A percentile compares a stretch with the other conserved stretches of the same genome.
phyloP scores from a whole-genome alignment of 1,140 invertebrate species.

The Orius laevigatus region DNA sequence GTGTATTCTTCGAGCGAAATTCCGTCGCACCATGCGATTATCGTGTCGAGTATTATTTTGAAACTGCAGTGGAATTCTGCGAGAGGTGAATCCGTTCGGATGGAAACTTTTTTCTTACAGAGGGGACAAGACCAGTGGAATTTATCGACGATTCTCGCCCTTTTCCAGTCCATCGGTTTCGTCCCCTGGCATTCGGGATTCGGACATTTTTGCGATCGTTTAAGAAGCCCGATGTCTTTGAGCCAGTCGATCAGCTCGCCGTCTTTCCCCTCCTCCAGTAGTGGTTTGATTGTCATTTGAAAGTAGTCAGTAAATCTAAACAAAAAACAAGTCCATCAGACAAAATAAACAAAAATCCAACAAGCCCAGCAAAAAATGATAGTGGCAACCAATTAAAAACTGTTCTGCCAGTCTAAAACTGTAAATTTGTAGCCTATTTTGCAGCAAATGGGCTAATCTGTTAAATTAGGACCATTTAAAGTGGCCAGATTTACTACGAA shows the following conservation, averaged over 20 bases:
- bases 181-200: conserved; percentile 22
- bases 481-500: no score
- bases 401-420: background rate
- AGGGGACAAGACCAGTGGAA: conserved; percentile 23
- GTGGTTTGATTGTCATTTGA: conserved; percentile 21
- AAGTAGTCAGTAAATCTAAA: conserved; percentile 20
- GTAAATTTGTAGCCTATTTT: no score
- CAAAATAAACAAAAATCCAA: background rate
- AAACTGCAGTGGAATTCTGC: conserved; percentile 24
- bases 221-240: conserved; percentile 23
- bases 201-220: conserved; percentile 20
- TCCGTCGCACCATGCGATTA: conserved; percentile 20
- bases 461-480: background rate
- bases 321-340: background rate
- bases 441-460: background rate
- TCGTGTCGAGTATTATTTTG: conserved; percentile 21
- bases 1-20: conserved; percentile 16
- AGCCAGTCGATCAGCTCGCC: conserved; percentile 25
- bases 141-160: conserved; percentile 23
- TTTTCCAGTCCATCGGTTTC: conserved; percentile 23
- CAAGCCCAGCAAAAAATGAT: background rate
- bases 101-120: conserved; percentile 24
- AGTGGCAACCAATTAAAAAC: background rate
- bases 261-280: conserved; percentile 22
- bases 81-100: conserved; percentile 22